Percentiles rank a stretch among this genome's conserved stretches.
Evolutionary conservation across 2,888 invertebrate species (phyloP).

Genomic region (Himalopsyche tibetana): DNA sequence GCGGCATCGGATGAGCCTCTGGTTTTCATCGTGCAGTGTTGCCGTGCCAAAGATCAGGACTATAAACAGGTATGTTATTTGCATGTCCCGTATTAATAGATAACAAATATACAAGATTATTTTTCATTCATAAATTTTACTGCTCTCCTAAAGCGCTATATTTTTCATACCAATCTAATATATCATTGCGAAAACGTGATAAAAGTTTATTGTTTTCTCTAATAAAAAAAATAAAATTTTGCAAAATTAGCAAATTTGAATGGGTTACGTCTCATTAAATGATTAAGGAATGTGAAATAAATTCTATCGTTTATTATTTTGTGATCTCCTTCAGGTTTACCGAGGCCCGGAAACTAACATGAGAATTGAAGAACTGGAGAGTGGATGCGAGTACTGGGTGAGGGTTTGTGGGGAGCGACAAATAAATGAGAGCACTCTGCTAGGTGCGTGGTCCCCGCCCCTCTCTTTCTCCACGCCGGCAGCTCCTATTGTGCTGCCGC

Average conservation of each 20-base stretch:
- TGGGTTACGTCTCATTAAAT: not conserved
- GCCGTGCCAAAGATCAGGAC: conserved; percentile 78
- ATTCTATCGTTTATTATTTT: not conserved
- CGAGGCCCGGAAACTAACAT: conserved; percentile 80
- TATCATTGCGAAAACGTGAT: no score
- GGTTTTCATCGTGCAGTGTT: conserved; percentile 85
- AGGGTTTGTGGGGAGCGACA: conserved; percentile 87
- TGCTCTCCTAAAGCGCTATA: no score
- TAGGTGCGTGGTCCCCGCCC: conserved; percentile 84
- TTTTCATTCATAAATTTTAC: no score
- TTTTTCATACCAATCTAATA: no score
- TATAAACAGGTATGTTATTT: conserved; percentile 78
- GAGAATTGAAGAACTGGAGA: conserved; percentile 82
- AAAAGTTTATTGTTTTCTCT: no score
- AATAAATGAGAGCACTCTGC: conserved; percentile 78
- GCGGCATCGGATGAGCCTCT: conserved; percentile 82
- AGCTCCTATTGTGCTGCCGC: conserved; percentile 70
- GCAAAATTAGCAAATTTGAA: no score
- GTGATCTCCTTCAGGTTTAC: conserved; percentile 77
- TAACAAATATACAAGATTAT: no score
- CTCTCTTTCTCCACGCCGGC: conserved; percentile 78
- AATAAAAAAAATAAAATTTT: no score
- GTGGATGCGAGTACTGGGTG: conserved; percentile 85
- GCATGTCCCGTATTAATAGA: no score
- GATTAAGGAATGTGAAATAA: not conserved